These are phyloP conservation scores for Brachionus calyciflorus DNA, from an alignment of 1,140 invertebrate species.

Conservation along the genomic window DNA sequence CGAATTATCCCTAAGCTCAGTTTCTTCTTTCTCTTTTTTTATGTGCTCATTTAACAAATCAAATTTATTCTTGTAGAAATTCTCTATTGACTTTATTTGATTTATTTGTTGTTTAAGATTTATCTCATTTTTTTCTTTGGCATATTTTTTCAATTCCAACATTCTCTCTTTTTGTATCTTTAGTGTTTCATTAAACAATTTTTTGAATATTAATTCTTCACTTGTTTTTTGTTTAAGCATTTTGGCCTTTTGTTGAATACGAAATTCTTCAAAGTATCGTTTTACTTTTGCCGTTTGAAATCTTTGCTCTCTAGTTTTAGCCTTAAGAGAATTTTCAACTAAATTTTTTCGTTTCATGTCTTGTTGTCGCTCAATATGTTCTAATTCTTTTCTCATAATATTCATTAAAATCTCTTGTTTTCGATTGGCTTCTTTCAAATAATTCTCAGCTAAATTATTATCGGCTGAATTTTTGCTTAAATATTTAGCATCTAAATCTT, in stretches of 20 bases:
- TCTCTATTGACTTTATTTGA: constrained; percentile 59
- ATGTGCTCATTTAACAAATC: constrained; percentile 39
- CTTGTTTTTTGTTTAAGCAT: constrained; percentile 57
- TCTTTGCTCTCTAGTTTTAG: constrained; percentile 55
- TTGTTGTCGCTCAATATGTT: constrained; percentile 52
- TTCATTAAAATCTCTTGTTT: constrained; percentile 56
- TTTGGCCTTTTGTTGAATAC: constrained; percentile 55
- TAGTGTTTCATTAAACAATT: constrained; percentile 57
- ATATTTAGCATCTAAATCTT: constrained; percentile 55
- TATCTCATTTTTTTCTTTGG: constrained; percentile 54
- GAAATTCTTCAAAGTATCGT: constrained; percentile 59
- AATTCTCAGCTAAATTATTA: constrained; percentile 48
- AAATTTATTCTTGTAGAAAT: constrained; percentile 50
- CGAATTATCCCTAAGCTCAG: neutral
- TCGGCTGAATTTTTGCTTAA: constrained; percentile 50
- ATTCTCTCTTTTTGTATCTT: constrained; percentile 59
- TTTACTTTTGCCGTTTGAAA: constrained; percentile 55
- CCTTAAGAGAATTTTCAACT: constrained; percentile 47
- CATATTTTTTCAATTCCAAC: constrained; percentile 56
- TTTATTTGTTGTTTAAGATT: constrained; percentile 52
- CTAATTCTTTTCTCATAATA: constrained; percentile 58
- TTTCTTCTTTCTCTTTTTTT: constrained; percentile 25
- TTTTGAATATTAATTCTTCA: constrained; percentile 60
- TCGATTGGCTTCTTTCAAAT: constrained; percentile 57
- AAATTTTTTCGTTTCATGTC: constrained; percentile 21